Evolutionary conservation across 2,113 vertebrate species (phyloP).

Genomic region (Australoheros scitulus): DNA sequence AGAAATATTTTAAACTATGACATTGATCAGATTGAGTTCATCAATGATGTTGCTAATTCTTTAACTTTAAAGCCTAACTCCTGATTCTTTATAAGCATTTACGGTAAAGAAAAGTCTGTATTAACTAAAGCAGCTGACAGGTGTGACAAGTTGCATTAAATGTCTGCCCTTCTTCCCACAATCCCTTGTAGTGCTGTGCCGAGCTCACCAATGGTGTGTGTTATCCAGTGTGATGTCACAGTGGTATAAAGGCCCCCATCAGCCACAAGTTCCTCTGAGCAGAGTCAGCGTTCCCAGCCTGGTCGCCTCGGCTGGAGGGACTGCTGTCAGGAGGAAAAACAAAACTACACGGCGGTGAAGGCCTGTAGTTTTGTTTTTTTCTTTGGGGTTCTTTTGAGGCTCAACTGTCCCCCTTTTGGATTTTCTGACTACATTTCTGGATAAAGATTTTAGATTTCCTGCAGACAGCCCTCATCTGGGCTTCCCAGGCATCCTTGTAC

Average conservation of each 20-base stretch:
- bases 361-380: conserved; percentile 96
- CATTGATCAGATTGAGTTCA: background rate
- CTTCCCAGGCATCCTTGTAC: conserved; percentile 91
- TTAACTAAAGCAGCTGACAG: conserved; percentile 17
- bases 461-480: conserved; percentile 83
- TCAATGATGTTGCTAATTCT: background rate
- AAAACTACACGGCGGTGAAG: conserved; percentile 89
- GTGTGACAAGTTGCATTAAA: conserved; percentile 31
- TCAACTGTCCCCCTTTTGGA: conserved; percentile 90
- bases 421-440: conserved; percentile 85
- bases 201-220: conserved; percentile 80
- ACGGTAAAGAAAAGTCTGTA: background rate
- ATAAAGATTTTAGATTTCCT: conserved; percentile 85
- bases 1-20: background rate
- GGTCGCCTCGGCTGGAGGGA: conserved; percentile 98
- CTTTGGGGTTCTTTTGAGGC: conserved; percentile 84
- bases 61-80: background rate
- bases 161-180: conserved; percentile 34
- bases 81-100: background rate
- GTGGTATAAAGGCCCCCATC: conserved; percentile 89
- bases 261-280: conserved; percentile 88
- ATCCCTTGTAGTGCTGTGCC: conserved; percentile 12
- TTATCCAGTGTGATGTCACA: conserved; percentile 52
- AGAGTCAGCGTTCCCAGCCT: conserved; percentile 98
- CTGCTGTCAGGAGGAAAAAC: conserved; percentile 89